Evolutionary conservation across 2,888 invertebrate genomes (phyloP).

Genomic region (Troides aeacus): DNA sequence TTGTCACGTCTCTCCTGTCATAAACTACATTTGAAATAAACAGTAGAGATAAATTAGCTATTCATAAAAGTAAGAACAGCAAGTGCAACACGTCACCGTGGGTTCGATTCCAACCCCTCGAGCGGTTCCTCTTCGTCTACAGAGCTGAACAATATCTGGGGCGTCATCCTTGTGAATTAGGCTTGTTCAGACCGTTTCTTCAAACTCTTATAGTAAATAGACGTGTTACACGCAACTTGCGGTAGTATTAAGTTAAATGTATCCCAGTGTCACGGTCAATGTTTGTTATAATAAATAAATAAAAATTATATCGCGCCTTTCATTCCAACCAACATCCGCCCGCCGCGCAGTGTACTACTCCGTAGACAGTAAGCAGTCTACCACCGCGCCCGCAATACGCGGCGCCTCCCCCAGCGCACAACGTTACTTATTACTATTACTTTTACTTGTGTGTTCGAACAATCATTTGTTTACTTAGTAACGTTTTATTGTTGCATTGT

Average conservation of each 20-base stretch:
- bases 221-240: constrained; percentile 36
- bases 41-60: constrained; percentile 16
- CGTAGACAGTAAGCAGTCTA: no score
- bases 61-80: constrained; percentile 18
- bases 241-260: constrained; percentile 37
- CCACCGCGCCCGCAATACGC: no score
- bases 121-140: background rate
- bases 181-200: constrained; percentile 15
- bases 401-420: no score
- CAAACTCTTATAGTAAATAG: constrained; percentile 21
- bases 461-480: no score
- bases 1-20: background rate
- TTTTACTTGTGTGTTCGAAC: no score
- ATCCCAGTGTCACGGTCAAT: constrained; percentile 47
- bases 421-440: no score
- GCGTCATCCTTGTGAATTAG: constrained; percentile 13
- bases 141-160: background rate
- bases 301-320: constrained; percentile 13
- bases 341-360: no score
- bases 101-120: constrained; percentile 4
- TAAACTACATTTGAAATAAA: constrained; percentile 12
- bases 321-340: background rate
- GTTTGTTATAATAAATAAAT: constrained; percentile 54
- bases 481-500: no score
- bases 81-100: constrained; percentile 7